Base-by-base conservation (phyloP, 2,888 invertebrate genomes). In the Capitulum mitella region DNA sequence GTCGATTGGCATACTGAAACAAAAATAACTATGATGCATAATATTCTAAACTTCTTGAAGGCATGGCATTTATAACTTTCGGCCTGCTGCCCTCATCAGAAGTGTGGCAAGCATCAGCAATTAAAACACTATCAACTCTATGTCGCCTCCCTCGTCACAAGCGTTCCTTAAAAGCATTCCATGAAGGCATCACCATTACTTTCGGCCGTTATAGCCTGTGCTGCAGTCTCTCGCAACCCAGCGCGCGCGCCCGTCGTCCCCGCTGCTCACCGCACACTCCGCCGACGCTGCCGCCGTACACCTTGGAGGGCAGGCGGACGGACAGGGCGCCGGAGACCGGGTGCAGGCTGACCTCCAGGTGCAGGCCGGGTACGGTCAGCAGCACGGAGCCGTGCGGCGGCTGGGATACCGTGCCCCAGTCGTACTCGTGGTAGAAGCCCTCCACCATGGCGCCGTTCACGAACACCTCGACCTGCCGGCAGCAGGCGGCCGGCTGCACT, bases 251-350 rank as follows among this genome's bases (percentile, higher is more conserved):
- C 51, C 51, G 40, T 26, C 48, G 6, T 29, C 43, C 3, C 54
- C 77, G 26, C 78, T 92, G 92, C 82, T 91, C 89, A 78, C 94
- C 94, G 85, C 94, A 95, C 1, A 95, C 87, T 0, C 94, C 94
- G 85, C 93, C 92, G 79, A 92, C 89, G 81, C 89, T 89, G 80
- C 90, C 90, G 61, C 88, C 89, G 85, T 92, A 94, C 79, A 90
- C 86, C 81, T 90, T 89, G 0, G 94, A 93, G 0, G 94, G 93
- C 1, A 93, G 88, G 79, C 89, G 90, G 10, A 92, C 85, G 77
- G 88, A 81, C 77, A 84, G 84, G 2, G 87, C 88, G 80, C 87
- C 84, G 40, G 87, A 87, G 37, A 87, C 86, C 81, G 84, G 83
- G 79, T 85, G 86, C 81, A 85, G 85, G 51, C 85, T 85, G 77